phyloP scores from a whole-genome alignment of 1,140 invertebrate genomes.

The Cyrtorhinus lividipennis region DNA sequence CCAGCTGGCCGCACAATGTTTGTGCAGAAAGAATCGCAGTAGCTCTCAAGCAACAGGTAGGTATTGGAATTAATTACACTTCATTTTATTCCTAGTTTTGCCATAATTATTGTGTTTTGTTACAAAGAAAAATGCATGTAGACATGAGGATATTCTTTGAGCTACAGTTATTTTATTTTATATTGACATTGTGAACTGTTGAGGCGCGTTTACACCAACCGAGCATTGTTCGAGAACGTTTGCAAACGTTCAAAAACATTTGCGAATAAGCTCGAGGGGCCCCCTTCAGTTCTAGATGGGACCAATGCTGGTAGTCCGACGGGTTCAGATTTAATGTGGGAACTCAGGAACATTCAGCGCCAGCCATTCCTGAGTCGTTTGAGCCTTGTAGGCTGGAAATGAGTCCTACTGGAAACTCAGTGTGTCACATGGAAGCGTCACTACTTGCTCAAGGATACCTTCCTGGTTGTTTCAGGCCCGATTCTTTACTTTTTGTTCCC shows the following conservation, averaged over 20 bases:
- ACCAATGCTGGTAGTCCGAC: slow-evolving; percentile 10
- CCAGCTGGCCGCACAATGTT: no score
- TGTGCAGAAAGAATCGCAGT: no score
- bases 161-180: not conserved
- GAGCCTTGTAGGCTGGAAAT: not conserved
- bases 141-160: not conserved
- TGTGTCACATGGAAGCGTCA: not conserved
- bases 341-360: slow-evolving; percentile 17
- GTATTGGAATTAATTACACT: no score
- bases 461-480: not conserved
- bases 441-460: no score
- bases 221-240: no score
- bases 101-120: not conserved
- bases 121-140: not conserved
- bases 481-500: not conserved
- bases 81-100: not conserved
- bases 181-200: not conserved
- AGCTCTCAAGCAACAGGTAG: no score
- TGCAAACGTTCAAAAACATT: not conserved
- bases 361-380: slow-evolving; percentile 15
- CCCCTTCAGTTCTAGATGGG: not conserved
- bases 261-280: not conserved
- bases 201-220: no score
- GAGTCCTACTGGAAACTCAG: slow-evolving; percentile 3
- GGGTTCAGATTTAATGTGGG: slow-evolving; percentile 12